Percentiles rank a stretch among this genome's conserved stretches.
Evolutionary conservation across 2,888 invertebrate species (phyloP).

Genomic region (Ceriagrion tenellum): DNA sequence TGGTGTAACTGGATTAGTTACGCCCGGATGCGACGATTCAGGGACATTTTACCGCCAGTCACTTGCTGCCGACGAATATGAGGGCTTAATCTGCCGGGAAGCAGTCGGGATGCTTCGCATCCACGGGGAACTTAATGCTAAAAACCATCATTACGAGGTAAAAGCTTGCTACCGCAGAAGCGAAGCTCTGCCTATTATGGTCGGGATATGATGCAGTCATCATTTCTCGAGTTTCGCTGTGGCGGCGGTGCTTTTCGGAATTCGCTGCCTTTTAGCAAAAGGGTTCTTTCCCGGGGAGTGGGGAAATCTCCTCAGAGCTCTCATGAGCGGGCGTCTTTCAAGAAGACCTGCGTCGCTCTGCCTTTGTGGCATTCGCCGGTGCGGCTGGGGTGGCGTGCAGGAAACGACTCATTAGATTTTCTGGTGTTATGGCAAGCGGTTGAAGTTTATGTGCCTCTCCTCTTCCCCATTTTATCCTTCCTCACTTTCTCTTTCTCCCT

Average conservation of each 20-base stretch:
- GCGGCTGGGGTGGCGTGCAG: conserved; percentile 53
- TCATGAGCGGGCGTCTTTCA: neutral
- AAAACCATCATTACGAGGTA: neutral
- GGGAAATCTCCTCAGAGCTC: neutral
- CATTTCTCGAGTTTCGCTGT: neutral
- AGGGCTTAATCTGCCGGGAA: neutral
- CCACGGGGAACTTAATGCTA: neutral
- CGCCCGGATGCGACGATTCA: neutral
- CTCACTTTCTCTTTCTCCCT: neutral
- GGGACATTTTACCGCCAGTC: neutral
- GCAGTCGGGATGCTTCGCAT: neutral
- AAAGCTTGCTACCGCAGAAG: neutral
- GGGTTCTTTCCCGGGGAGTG: neutral
- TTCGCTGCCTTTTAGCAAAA: neutral
- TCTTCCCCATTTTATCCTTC: no score
- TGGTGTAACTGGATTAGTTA: neutral
- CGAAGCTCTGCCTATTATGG: neutral
- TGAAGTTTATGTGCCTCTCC: neutral
- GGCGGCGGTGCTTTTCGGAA: neutral
- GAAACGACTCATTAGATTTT: conserved; percentile 64
- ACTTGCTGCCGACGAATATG: neutral
- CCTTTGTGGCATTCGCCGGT: neutral
- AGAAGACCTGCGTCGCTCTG: neutral
- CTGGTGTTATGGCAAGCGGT: conserved; percentile 13
- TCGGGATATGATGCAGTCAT: neutral